phyloP scores from a whole-genome alignment of 2,888 invertebrate genomes.

The Drosophila melanosoma region DNA sequence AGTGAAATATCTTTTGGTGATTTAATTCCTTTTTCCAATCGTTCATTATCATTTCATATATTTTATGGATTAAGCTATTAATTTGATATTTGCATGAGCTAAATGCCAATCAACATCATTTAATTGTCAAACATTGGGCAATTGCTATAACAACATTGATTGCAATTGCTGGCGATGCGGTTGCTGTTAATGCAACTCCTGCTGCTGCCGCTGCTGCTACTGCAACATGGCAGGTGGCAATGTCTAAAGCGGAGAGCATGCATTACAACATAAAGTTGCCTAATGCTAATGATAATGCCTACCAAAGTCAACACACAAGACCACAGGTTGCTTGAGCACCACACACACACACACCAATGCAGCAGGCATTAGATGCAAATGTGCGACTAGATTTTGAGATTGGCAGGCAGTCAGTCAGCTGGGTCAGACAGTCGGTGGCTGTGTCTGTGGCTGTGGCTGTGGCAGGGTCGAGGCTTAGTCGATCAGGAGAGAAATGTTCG shows the following conservation, averaged over 20 bases:
- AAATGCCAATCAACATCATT: conserved; percentile 41
- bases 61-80: conserved; percentile 35
- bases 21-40: background rate
- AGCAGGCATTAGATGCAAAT: conserved; percentile 59
- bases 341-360: conserved; percentile 48
- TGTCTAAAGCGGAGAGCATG: conserved; percentile 23
- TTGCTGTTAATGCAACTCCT: background rate
- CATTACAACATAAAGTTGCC: conserved; percentile 67
- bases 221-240: conserved; percentile 12
- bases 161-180: conserved; percentile 17
- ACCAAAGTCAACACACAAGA: conserved; percentile 70
- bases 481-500: background rate
- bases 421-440: conserved; percentile 18
- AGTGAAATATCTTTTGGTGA: background rate
- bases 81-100: conserved; percentile 9
- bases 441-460: background rate
- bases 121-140: conserved; percentile 63
- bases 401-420: conserved; percentile 3
- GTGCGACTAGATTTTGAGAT: conserved; percentile 39
- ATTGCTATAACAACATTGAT: conserved; percentile 59
- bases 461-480: too few relatives aligned
- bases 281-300: conserved; percentile 79
- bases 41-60: background rate
- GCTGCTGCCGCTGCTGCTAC: background rate
- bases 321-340: conserved; percentile 29